Evolutionary conservation across 2,797 vertebrate species (phyloP), one percentile per base, ranked within the genome.

Genomic region (Sebastes jordani): DNA sequence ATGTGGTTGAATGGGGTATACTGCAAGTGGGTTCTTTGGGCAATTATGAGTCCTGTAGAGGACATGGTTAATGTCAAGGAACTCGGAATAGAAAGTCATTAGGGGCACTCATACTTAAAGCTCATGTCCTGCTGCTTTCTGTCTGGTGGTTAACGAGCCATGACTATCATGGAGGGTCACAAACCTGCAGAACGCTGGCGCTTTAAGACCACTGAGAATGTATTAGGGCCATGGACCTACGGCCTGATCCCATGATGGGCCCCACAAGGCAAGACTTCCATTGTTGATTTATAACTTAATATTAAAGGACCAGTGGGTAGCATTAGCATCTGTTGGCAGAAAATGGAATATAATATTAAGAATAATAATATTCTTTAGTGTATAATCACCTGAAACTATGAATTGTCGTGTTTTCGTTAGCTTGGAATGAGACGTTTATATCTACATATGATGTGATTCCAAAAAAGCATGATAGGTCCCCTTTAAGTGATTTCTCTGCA

Each of bases 131-230:
- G 64, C 71, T 66, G 77, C 23, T 68, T 71, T 23, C 29, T n/a
- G 29, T 67, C 11, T 65, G n/a, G 29, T 56, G 64, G 63, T 27
- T 81, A 83, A 83, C 54, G 36, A 85, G 49, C 69, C 30, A n/a
- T 62, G 38, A 20, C 49, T 13, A n/a, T 71, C 32, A 49, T 3
- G 18, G 66, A 38, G 66, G 60, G 56, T 68, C 56, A 36, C 61
- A 69, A 66, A 81, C 64, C 67, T 60, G 66, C 61, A 32, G 62
- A 70, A 18, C 1, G 22, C 11, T 1, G 2, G 49, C 23, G 14
- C 67, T 77, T 30, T 62, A 30, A 56, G 20, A 55, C 27, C 29
- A 11, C 34, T 25, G 30, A 69, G 54, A 59, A 9, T 2, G 10
- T n/a, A 18, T 62, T 52, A 7, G 66, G 62, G 11, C 23, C 55